Evolutionary conservation across 2,797 vertebrate species (phyloP), one percentile per base, ranked within the genome.

Genomic region (Lepus oiostolus): DNA sequence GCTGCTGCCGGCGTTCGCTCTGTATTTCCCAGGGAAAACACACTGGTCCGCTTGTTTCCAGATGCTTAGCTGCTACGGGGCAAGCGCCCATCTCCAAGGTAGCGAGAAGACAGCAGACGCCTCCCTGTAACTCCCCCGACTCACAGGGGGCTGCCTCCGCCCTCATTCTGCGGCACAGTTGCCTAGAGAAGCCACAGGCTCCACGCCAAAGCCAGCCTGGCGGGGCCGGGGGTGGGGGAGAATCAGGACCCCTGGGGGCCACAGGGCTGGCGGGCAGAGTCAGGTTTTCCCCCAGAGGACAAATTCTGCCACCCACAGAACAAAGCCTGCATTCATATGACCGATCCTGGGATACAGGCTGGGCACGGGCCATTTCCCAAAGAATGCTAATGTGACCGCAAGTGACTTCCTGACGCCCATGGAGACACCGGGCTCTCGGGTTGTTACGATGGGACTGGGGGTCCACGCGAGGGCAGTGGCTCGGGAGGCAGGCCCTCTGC

Each of bases 1-100:
- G 72, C 85, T 85, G 54, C 70, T 97, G 95, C 93, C 84, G 58
- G 52, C 94, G 5, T 88, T 38, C 58, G 4, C 54, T 13, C 91
- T 9, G 4, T n/a, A 12, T 58, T 68, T 91, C 47, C 91, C 62
- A 32, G 50, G 63, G 76, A 83, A 72, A 63, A n/a, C 12, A 10
- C 3, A 7, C 24, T 93, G 58, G 30, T 58, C 54, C 6, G 54
- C 75, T 74, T 97, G 96, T 60, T 60, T 96, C 35, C 79, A 60
- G 38, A 74, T 24, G 54, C 67, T 24, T 35, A 21, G 17, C 14
- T 47, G 42, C 85, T 93, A 84, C 65, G 90, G 96, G 93, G 95
- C 82, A 28, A 42, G 86, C 95, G 96, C 76, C 74, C 87, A 50
- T 67, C 76, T 88, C 50, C 9, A 26, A 58, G 17, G 17, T 42